phyloP scores from a whole-genome alignment of 2,888 invertebrate species.

The Cheilosia soror region DNA sequence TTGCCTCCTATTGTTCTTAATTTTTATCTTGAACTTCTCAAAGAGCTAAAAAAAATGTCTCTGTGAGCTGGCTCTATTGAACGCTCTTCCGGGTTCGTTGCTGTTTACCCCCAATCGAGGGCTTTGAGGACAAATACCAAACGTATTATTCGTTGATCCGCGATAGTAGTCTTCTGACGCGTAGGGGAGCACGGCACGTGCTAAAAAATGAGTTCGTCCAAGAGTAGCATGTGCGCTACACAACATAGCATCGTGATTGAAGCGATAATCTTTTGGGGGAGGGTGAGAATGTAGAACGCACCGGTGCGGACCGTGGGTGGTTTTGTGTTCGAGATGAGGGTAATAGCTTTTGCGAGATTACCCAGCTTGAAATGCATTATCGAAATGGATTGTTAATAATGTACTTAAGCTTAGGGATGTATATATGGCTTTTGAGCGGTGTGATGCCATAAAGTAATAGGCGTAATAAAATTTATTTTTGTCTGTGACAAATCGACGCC shows the following conservation, averaged over 20 bases:
- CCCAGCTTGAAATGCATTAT: constrained; percentile 40
- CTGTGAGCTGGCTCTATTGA: background rate
- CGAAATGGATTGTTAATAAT: constrained; percentile 66
- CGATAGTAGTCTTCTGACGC: constrained; percentile 26
- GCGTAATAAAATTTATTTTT: constrained; percentile 35
- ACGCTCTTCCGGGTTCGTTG: constrained; percentile 53
- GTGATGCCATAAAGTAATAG: constrained; percentile 10
- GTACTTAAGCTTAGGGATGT: constrained; percentile 41
- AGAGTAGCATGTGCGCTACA: constrained; percentile 7
- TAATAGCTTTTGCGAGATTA: constrained; percentile 33
- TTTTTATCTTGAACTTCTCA: constrained; percentile 19
- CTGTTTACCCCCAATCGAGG: constrained; percentile 39
- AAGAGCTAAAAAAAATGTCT: background rate
- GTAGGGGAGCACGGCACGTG: constrained; percentile 40
- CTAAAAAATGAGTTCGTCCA: constrained; percentile 38
- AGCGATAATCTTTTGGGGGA: constrained; percentile 41
- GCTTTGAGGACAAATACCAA: constrained; percentile 17
- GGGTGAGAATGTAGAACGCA: constrained; percentile 34
- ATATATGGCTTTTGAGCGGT: constrained; percentile 2
- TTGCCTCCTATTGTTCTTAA: constrained; percentile 52
- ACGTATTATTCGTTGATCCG: constrained; percentile 54
- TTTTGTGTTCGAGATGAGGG: constrained; percentile 2
- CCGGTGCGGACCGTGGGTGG: constrained; percentile 8
- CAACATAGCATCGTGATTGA: constrained; percentile 15
- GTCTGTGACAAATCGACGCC: constrained; percentile 55